Evolutionary conservation across 2,797 vertebrate genomes (phyloP).

Genomic region (Enteromius mattozi): DNA sequence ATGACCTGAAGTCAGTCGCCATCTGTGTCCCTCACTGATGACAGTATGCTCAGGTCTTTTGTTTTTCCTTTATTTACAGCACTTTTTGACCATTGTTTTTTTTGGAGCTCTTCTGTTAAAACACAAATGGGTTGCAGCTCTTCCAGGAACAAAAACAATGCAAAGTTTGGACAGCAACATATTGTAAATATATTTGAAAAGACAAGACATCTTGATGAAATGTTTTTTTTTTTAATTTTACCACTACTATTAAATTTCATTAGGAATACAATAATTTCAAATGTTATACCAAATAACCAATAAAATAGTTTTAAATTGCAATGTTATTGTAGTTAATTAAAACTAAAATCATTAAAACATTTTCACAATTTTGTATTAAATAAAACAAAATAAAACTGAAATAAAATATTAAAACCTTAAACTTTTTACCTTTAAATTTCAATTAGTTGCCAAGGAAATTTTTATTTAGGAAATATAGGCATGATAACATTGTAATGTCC

Average conservation of each 20-base stretch:
- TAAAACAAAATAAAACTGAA: not conserved
- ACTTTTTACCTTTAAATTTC: not conserved
- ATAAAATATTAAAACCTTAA: not conserved
- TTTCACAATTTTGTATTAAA: not conserved
- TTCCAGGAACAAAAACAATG: too few relatives aligned
- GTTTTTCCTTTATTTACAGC: slow-evolving; percentile 42
- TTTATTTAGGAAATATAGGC: not conserved
- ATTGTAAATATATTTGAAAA: not conserved
- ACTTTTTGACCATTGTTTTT: slow-evolving; percentile 16
- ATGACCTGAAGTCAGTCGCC: slow-evolving; percentile 69
- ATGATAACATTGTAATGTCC: not conserved
- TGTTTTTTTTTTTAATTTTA: not conserved
- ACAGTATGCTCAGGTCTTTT: slow-evolving; percentile 26
- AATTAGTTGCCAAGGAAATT: not conserved
- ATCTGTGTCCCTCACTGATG: slow-evolving; percentile 59
- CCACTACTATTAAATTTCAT: not conserved
- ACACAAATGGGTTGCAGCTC: not conserved
- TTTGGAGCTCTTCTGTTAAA: slow-evolving; percentile 5
- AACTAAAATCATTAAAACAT: not conserved
- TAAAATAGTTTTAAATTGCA: not conserved
- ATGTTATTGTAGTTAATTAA: not conserved
- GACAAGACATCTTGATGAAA: not conserved
- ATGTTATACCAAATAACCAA: not conserved
- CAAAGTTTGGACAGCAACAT: not conserved
- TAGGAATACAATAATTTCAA: not conserved